These are phyloP conservation scores for Eptatretus atami DNA, from an alignment of 2,797 vertebrate genomes.

Conservation along the genomic window DNA sequence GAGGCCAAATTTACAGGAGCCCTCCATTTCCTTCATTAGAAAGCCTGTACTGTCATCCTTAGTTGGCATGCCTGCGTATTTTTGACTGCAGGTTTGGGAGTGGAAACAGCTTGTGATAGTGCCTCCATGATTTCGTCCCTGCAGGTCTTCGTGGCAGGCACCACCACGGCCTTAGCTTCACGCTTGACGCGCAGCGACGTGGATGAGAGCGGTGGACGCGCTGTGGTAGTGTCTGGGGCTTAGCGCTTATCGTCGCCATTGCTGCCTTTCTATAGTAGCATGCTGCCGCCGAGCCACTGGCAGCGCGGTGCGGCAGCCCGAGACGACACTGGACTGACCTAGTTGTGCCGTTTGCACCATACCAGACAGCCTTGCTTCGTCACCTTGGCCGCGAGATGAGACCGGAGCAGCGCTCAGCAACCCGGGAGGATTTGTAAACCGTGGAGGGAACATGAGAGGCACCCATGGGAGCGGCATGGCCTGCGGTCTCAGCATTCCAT, in stretches of 20 bases:
- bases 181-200: slow-evolving; percentile 53
- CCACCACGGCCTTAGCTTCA: slow-evolving; percentile 25
- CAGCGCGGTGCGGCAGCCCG: slow-evolving; percentile 14
- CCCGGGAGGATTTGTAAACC: slow-evolving; percentile 30
- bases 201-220: slow-evolving; percentile 84
- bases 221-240: slow-evolving; percentile 87
- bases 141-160: slow-evolving; percentile 12
- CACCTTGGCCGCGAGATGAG: slow-evolving; percentile 45
- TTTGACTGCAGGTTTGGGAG: slow-evolving; percentile 16
- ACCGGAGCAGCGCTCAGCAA: slow-evolving; percentile 62
- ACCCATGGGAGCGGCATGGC: slow-evolving; percentile 34
- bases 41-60: slow-evolving; percentile 91
- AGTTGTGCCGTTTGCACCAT: neutral
- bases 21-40: slow-evolving; percentile 99
- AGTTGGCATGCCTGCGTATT: slow-evolving; percentile 38
- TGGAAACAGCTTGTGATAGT: slow-evolving; percentile 15
- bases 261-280: slow-evolving; percentile 66
- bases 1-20: slow-evolving; percentile 27
- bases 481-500: slow-evolving; percentile 30
- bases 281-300: slow-evolving; percentile 21
- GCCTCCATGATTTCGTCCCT: slow-evolving; percentile 10
- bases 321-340: slow-evolving; percentile 10
- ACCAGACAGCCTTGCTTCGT: slow-evolving; percentile 13
- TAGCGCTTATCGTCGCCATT: slow-evolving; percentile 63
- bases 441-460: slow-evolving; percentile 44